Percentiles rank a stretch among this genome's conserved stretches.
phyloP scores from a whole-genome alignment of 1,140 invertebrate genomes.

The Drosophila sulfurigaster region DNA sequence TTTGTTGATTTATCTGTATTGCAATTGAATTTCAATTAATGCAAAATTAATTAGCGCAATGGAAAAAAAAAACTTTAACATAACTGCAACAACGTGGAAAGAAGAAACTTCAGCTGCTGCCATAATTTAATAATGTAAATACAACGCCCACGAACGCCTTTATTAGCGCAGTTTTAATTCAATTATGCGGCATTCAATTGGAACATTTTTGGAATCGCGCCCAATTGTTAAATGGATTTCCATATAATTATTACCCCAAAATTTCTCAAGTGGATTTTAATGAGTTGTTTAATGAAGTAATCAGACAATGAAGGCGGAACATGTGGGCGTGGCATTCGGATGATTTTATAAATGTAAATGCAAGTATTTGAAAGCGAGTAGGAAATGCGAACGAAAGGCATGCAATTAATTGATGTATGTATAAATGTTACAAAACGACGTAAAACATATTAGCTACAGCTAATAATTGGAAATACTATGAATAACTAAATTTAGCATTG shows the following conservation, averaged over 20 bases:
- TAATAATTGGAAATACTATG: too few species aligned
- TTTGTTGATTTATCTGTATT: constrained; percentile 40
- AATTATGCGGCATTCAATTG: constrained; percentile 43
- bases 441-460: too few species aligned
- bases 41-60: constrained; percentile 40
- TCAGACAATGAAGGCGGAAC: neutral
- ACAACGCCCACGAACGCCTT: constrained; percentile 15
- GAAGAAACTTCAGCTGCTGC: constrained; percentile 3
- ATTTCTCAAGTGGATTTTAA: constrained; percentile 22
- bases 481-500: too few species aligned
- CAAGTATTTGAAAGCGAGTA: neutral
- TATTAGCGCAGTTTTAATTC: constrained; percentile 33
- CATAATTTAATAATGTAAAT: constrained; percentile 31
- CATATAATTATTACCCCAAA: constrained; percentile 16
- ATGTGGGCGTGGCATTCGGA: neutral
- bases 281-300: constrained; percentile 16
- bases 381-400: constrained; percentile 1
- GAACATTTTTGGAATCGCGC: constrained; percentile 19
- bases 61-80: constrained; percentile 4
- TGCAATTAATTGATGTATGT: neutral
- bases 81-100: neutral
- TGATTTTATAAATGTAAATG: neutral
- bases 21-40: constrained; percentile 50
- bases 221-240: constrained; percentile 42
- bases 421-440: too few species aligned